Base-by-base conservation (phyloP, 2,888 invertebrate species). In the Eupithecia vulgata region DNA sequence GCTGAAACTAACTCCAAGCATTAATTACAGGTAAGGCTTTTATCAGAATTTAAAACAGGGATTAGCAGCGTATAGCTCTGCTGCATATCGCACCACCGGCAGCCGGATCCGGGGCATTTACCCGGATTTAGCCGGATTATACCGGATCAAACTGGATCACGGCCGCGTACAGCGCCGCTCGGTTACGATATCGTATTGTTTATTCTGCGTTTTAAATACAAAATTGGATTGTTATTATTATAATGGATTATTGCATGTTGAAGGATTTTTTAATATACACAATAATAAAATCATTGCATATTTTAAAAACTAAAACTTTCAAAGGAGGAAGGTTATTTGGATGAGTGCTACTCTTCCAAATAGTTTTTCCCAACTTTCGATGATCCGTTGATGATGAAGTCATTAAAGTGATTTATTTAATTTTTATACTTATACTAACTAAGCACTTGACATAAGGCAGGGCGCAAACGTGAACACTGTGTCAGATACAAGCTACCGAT, bases 1-100 rank as follows among this genome's bases (percentile, higher is more conserved):
- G 25, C 21, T 65, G 15, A 72, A 67, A 70, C 71, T 35, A 67
- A 66, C 62, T 68, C 21, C 30, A 70, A 72, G 57, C 67, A 70
- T 75, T 57, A 13, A 72, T 75, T 64, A 69, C 72, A 92, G 91
- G 92, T 92, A 84, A 81, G 85, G 87, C 87, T 87, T 90, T 91
- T 91, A 92, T 91, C 91, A 90, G 89, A 90, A 92, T 93, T 94
- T 93, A 93, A 93, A 94, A 91, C 86, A 85, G 89, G 92, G 92
- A 92, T 94, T 95, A 94, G 87, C 92, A 90, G 91, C 87, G 87
- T 84, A 87, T 83, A 84, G 87, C 88, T 86, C 84, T 89, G 87
- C 86, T 84, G 86, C 89, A 89, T 91, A 91, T 90, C 91, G 88
- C 86, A 85, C 87, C 86, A 85, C 88, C 85, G 85, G 82, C 83